Conservation (phyloP, 2,797 vertebrate genomes). For the Tinamus major region DNA sequence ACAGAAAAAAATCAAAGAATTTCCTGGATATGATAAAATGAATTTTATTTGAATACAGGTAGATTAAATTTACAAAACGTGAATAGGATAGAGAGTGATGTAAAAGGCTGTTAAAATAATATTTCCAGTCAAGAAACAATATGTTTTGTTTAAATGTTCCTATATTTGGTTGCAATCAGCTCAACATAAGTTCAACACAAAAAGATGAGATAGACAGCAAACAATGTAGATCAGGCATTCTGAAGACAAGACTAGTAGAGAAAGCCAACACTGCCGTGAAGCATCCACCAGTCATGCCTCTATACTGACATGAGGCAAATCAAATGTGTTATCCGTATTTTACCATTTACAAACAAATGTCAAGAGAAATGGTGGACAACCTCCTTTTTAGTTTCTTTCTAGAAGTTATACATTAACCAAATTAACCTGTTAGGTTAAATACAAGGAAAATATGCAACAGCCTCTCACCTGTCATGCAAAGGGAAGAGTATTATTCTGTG, state of each 20-base stretch:
- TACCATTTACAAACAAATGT: neutral
- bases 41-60: neutral
- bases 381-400: neutral
- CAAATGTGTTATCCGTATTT: neutral
- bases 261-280: neutral
- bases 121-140: neutral
- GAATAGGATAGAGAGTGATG: neutral
- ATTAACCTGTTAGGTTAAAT: neutral
- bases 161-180: neutral
- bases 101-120: neutral
- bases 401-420: neutral
- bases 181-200: neutral
- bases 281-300: neutral
- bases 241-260: neutral
- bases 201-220: neutral
- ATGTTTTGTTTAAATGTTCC: neutral
- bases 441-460: neutral
- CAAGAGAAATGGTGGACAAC: neutral
- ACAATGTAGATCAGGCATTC: neutral
- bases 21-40: neutral
- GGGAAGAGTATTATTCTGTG: neutral
- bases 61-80: neutral
- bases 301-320: neutral
- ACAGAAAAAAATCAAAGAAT: neutral
- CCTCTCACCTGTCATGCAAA: neutral